phyloP scores from a whole-genome alignment of 2,888 invertebrate species.

The Selenia dentaria region DNA sequence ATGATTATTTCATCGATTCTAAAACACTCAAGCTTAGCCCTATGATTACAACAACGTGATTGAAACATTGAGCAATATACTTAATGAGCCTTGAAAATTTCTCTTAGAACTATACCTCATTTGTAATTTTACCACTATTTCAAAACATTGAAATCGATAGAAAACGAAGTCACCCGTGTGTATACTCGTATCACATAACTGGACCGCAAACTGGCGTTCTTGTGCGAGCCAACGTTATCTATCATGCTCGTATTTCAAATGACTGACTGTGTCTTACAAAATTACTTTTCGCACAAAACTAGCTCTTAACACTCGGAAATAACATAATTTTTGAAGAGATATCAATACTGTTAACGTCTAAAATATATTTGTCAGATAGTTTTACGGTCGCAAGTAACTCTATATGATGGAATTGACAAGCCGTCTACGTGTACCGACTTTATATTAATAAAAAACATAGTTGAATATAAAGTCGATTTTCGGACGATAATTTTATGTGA shows the following conservation, averaged over 20 bases:
- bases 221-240: constrained; percentile 58
- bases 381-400: constrained; percentile 49
- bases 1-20: too few species aligned
- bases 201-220: constrained; percentile 58
- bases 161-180: constrained; percentile 46
- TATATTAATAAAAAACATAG: too few species aligned
- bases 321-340: too few species aligned
- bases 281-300: constrained; percentile 37
- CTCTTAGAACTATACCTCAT: too few species aligned
- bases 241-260: constrained; percentile 59
- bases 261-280: constrained; percentile 43
- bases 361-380: constrained; percentile 45
- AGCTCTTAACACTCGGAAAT: constrained; percentile 37
- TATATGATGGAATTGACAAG: constrained; percentile 43
- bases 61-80: not conserved
- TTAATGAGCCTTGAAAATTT: too few species aligned
- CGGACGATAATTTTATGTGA: too few species aligned
- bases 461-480: too few species aligned
- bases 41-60: too few species aligned
- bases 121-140: not conserved
- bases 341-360: too few species aligned
- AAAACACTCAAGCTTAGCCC: too few species aligned
- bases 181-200: constrained; percentile 54
- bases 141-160: constrained; percentile 41
- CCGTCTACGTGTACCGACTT: too few species aligned